phyloP scores from a whole-genome alignment of 2,797 vertebrate genomes.

The Atherinosoma microstoma region DNA sequence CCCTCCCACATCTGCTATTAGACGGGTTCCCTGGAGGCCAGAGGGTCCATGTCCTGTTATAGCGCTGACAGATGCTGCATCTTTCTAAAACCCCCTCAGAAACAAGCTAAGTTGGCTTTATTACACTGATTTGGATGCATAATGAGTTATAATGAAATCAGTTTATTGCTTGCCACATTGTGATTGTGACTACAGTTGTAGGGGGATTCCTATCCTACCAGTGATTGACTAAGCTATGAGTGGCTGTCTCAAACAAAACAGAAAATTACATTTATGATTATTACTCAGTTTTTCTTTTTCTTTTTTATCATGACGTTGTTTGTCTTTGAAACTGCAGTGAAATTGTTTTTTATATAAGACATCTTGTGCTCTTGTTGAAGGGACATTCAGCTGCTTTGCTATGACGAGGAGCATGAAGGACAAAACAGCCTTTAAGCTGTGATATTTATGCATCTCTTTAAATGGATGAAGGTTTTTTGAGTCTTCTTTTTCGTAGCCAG shows the following conservation, averaged over 20 bases:
- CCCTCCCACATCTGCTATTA: constrained; percentile 17
- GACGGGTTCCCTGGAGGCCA: not conserved
- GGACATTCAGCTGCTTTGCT: not conserved
- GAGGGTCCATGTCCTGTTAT: constrained; percentile 5
- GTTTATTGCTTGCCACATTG: constrained; percentile 1
- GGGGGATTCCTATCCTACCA: too few relatives aligned
- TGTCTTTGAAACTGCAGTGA: not conserved
- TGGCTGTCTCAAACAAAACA: not conserved
- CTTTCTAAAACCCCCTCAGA: constrained; percentile 17
- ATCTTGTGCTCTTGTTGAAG: not conserved
- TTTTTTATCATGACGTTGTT: not conserved
- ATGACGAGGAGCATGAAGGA: not conserved
- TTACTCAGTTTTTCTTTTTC: not conserved
- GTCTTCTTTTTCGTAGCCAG: not conserved
- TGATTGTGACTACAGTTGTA: not conserved
- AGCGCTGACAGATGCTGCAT: constrained; percentile 1
- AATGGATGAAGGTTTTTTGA: not conserved
- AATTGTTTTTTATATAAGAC: too few relatives aligned
- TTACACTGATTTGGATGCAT: constrained; percentile 28
- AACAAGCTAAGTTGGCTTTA: constrained; percentile 20
- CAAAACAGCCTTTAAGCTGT: not conserved
- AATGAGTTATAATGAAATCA: constrained; percentile 30
- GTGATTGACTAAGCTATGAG: too few relatives aligned
- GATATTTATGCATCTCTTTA: not conserved
- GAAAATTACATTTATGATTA: not conserved